Conservation (phyloP, 1,140 invertebrate genomes). For the Ceratosolen solmsi region DNA sequence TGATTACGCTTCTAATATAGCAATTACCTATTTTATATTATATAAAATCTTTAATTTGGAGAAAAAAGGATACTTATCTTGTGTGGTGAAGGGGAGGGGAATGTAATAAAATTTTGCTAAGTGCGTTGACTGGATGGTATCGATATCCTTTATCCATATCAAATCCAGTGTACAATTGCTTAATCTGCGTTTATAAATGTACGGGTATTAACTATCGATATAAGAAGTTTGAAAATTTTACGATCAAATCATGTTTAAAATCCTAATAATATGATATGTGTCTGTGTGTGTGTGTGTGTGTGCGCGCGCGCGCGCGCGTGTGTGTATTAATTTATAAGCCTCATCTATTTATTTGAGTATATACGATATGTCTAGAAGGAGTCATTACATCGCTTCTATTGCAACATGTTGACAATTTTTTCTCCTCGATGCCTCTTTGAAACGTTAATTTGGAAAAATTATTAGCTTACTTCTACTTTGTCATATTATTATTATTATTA, state of each 20-base stretch:
- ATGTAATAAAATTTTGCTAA: neutral
- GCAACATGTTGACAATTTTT: neutral
- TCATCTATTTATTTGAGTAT: neutral
- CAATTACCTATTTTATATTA: neutral
- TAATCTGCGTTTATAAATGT: neutral
- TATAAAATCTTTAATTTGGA: constrained; percentile 16
- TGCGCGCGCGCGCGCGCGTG: no score
- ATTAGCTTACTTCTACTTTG: neutral
- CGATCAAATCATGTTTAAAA: no score
- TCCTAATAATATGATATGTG: neutral
- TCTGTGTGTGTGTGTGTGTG: no score
- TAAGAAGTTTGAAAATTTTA: neutral
- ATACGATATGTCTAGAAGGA: neutral
- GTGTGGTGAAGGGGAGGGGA: neutral
- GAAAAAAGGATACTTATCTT: neutral
- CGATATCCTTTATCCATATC: neutral
- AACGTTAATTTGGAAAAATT: neutral
- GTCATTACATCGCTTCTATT: neutral
- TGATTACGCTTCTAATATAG: neutral
- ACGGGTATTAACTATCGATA: neutral
- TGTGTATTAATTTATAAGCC: no score
- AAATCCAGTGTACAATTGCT: neutral
- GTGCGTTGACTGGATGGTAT: neutral
- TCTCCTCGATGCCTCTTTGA: neutral
- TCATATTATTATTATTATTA: neutral